Evolutionary conservation across 1,140 invertebrate species (phyloP), one percentile per base, ranked within the genome.

Genomic region (Drosophila simulans): DNA sequence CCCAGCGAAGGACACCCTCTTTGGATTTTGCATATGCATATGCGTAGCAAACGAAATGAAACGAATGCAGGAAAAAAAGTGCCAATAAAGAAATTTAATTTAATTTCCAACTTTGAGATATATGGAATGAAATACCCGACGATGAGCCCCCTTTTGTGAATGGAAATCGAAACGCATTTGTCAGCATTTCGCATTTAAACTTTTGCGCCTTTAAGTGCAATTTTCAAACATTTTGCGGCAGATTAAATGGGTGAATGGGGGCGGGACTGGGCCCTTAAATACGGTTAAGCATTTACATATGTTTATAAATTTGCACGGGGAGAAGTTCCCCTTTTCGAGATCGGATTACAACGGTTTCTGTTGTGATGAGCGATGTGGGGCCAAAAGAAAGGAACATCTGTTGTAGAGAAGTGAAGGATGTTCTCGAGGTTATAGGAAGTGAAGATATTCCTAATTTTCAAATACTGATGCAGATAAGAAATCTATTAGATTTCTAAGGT

Each of bases 1-100:
- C n/a, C 2, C n/a, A 4, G 8, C 20, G 3, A 25, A 43, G 46
- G 35, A 42, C 52, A 65, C 60, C 66, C 66, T 46, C 34, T 8
- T 35, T 1, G 49, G 17, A 13, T 54, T 77, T 77, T 69, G 64
- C 81, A 80, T 77, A 85, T 63, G 76, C 75, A 75, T 79, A 74
- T 68, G 74, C 80, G 80, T 64, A 15, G 68, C 64, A 64, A 63
- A 78, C 43, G 63, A 77, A 81, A 66, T 58, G 48, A 64, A 58
- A 54, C 60, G 42, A 69, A 43, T 52, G 57, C 53, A 62, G 27
- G 20, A 48, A 78, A 42, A 72, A 80, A 86, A 71, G 60, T 78
- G 82, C 69, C 82, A 86, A 86, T 86, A 86, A 86, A 65, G 69
- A 85, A 86, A 86, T 86, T 86, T 86, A 82, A 86, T 86, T 86